Evolutionary conservation across 2,888 invertebrate species (phyloP), one percentile per base, ranked within the genome.

Genomic region (Eudasyphora cyanicolor): DNA sequence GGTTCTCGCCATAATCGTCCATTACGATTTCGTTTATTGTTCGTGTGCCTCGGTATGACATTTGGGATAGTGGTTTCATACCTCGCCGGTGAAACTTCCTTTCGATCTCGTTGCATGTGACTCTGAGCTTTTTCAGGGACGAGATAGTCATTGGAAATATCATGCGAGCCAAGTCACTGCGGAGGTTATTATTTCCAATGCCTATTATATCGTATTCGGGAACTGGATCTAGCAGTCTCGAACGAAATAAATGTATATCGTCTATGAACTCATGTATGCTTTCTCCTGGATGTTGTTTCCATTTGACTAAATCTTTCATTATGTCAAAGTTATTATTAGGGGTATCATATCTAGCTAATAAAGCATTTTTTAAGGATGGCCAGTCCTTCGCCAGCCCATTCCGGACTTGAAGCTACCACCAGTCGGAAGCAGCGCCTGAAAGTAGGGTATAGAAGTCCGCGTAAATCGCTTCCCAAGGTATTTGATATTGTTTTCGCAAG

Each of bases 371-470:
- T 3, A 73, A n/a, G n/a, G 24, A 27, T 4, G 38, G n/a, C 60
- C 74, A 74, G 6, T 42, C 45, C 51, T 29, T 45, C 5, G 12
- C 45, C 5, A 45, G 10, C 2, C 45, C n/a, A n/a, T 6, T 45
- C 12, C 12, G 45, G 3, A 45, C 12, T 45, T 45, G 45, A 5
- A 57, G 21, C 82, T 74, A 82, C 27, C 73, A 77, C 82, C 82
- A 82, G 2, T 78, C 70, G 24, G 29, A 21, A 0, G 75, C 82
- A 6, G 19, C 51, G 0, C 74, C 82, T 6, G 10, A 21, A 0
- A 82, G 14, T 2, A 77, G 49, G 1, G 24, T 6, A 38, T 82
- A 74, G 14, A 82, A 78, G 4, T 82, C 74, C 0, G 69, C 24
- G 0, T 77, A 14, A 2, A 82, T 38, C 5, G 51, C 51, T 0